Conservation (phyloP, 2,113 vertebrate genomes). For the Sinocyclocheilus anophthalmus region DNA sequence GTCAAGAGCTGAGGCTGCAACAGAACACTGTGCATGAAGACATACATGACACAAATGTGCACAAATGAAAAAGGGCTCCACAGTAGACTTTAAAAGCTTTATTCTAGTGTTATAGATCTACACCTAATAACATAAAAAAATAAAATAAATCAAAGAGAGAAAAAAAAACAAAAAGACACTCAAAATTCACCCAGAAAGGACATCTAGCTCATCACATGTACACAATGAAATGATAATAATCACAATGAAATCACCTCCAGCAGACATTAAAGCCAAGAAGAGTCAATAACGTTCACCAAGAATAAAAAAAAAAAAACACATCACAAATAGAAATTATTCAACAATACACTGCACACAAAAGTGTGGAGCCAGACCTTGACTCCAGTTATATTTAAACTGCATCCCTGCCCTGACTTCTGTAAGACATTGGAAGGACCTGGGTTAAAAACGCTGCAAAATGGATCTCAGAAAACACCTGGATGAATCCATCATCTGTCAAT, state of each 20-base stretch:
- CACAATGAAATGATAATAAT: background rate
- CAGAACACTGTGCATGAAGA: background rate
- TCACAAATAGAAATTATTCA: background rate
- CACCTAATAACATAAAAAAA: background rate
- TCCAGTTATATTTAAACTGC: constrained; percentile 62
- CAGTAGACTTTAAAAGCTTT: background rate
- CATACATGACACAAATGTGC: background rate
- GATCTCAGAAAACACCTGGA: constrained; percentile 12
- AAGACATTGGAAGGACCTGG: constrained; percentile 70
- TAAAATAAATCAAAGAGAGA: background rate
- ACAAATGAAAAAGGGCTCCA: background rate
- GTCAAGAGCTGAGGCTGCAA: constrained; percentile 40
- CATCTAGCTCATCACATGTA: constrained; percentile 23
- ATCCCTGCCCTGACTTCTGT: constrained; percentile 68
- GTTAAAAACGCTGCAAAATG: constrained; percentile 32
- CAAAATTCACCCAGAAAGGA: background rate
- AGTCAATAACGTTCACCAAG: background rate
- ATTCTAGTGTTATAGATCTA: background rate
- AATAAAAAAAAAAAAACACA: constrained; percentile 29
- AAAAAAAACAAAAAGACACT: background rate
- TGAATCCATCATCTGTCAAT: background rate
- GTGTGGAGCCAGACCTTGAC: constrained; percentile 58
- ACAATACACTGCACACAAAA: constrained; percentile 56
- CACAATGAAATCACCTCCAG: constrained; percentile 1
- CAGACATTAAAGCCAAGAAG: background rate